phyloP scores from a whole-genome alignment of 2,888 invertebrate genomes.

The Epinotia nisella region DNA sequence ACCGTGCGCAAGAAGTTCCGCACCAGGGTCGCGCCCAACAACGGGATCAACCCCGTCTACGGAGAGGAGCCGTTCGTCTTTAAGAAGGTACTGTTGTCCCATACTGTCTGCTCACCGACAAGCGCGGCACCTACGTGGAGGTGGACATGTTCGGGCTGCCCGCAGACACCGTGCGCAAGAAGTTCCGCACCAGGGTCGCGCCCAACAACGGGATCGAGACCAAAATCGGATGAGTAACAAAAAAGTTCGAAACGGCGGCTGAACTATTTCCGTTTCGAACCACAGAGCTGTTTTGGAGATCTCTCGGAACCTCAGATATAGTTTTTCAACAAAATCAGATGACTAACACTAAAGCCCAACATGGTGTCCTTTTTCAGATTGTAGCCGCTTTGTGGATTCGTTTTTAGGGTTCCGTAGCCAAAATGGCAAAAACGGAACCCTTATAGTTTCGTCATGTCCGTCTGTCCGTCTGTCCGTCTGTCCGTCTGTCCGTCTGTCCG shows the following conservation, averaged over 20 bases:
- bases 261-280: neutral
- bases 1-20: conserved; percentile 96
- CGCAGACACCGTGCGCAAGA: conserved; percentile 97
- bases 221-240: neutral
- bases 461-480: no score
- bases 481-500: no score
- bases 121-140: conserved; percentile 97
- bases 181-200: conserved; percentile 94
- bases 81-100: conserved; percentile 89
- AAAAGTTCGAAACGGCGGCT: neutral
- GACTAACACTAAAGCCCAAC: neutral
- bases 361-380: neutral
- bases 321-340: no score
- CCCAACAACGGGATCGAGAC: conserved; percentile 96
- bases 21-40: conserved; percentile 94
- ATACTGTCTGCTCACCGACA: conserved; percentile 95
- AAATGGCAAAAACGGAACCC: no score
- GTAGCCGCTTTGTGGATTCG: neutral
- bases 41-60: conserved; percentile 97
- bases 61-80: conserved; percentile 98
- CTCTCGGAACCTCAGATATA: neutral
- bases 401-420: no score
- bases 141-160: conserved; percentile 99
- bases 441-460: no score
- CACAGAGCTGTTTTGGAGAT: neutral